These are phyloP conservation scores for Forbesichthys papilliferus DNA, from an alignment of 2,113 vertebrate species.

Conservation along the genomic window DNA sequence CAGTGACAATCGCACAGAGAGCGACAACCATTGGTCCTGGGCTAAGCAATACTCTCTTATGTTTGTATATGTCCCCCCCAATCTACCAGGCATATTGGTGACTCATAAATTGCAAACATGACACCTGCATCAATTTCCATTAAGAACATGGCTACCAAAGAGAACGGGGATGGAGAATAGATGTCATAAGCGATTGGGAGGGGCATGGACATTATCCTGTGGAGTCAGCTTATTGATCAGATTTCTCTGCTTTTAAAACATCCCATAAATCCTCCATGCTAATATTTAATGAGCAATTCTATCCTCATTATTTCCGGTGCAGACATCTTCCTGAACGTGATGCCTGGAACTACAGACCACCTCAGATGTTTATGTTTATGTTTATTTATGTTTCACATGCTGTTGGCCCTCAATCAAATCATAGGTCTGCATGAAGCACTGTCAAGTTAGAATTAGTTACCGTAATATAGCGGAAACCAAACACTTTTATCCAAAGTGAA, in stretches of 20 bases:
- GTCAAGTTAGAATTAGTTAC: too few relatives aligned
- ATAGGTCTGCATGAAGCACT: too few relatives aligned
- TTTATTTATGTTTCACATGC: too few relatives aligned
- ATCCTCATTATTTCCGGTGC: neutral
- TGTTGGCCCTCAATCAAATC: too few relatives aligned
- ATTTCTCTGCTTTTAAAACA: constrained; percentile 11
- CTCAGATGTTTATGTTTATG: too few relatives aligned
- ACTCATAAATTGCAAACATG: constrained; percentile 53
- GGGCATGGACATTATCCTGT: neutral
- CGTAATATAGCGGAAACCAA: too few relatives aligned
- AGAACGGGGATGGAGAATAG: neutral
- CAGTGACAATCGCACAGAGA: constrained; percentile 31
- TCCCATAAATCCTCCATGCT: neutral
- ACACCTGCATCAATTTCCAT: constrained; percentile 62
- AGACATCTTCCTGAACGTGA: neutral
- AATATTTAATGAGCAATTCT: neutral
- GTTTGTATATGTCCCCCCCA: neutral
- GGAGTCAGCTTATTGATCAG: neutral
- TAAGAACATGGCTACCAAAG: constrained; percentile 13
- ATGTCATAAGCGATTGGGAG: neutral
- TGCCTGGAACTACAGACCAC: neutral
- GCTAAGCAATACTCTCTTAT: constrained; percentile 45
- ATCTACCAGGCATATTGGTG: constrained; percentile 9
- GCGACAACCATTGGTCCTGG: constrained; percentile 42
- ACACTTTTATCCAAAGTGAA: too few relatives aligned